Percentiles rank a stretch among this genome's conserved stretches.
Evolutionary conservation across 2,888 invertebrate species (phyloP).

Genomic region (Leptopilina drosophilae): DNA sequence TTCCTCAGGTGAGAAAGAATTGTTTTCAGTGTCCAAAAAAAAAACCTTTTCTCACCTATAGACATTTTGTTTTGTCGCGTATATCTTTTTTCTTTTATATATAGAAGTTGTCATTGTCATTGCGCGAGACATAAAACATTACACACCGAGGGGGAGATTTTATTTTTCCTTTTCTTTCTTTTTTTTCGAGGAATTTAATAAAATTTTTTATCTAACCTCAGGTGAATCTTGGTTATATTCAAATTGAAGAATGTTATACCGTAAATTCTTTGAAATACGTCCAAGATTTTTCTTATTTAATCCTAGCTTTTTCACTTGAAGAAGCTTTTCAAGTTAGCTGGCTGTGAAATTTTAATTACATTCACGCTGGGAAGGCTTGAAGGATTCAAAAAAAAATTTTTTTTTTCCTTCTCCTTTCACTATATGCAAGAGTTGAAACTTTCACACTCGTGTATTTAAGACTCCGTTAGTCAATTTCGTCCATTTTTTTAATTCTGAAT

Average conservation of each 20-base stretch:
- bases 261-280: conserved; percentile 5
- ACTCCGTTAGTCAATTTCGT: neutral
- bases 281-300: conserved; percentile 15
- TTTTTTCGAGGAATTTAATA: neutral
- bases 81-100: too few species aligned
- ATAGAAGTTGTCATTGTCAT: too few species aligned
- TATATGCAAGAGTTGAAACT: neutral
- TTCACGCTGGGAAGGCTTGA: conserved; percentile 11
- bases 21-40: too few species aligned
- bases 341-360: conserved; percentile 20
- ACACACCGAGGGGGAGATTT: too few species aligned
- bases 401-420: neutral
- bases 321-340: conserved; percentile 14
- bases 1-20: too few species aligned
- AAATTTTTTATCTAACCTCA: neutral
- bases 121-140: too few species aligned
- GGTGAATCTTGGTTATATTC: neutral
- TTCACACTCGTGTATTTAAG: neutral
- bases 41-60: too few species aligned
- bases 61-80: too few species aligned
- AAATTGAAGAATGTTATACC: conserved; percentile 5
- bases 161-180: too few species aligned
- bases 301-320: conserved; percentile 14
- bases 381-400: neutral
- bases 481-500: too few species aligned